Conservation (phyloP, 2,797 vertebrate species). For the Tokudaia tokunoshimensis region DNA sequence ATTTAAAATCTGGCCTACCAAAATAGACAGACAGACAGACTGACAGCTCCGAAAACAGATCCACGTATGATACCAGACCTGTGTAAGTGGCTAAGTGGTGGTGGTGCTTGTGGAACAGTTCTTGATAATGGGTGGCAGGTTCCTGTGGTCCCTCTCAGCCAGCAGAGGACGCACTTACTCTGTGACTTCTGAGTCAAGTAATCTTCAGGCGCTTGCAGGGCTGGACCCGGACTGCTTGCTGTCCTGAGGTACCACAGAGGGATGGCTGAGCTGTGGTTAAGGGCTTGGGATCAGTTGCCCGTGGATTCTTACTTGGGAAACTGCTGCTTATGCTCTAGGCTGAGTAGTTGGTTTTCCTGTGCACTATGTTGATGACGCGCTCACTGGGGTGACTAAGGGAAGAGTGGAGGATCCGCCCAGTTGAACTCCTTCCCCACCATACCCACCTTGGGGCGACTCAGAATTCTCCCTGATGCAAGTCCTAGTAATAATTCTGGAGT, state of each 20-base stretch:
- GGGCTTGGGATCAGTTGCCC: rapidly evolving
- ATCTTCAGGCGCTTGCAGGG: background rate
- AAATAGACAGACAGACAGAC: background rate
- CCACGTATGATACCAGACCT: background rate
- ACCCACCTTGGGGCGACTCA: no score
- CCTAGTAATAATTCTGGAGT: background rate
- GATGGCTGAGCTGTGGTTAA: background rate
- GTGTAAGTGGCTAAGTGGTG: background rate
- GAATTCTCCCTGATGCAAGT: background rate
- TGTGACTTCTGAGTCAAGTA: background rate
- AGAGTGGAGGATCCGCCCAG: background rate
- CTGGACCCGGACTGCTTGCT: background rate
- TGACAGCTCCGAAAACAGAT: background rate
- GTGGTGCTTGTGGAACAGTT: background rate
- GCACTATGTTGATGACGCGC: constrained; percentile 77
- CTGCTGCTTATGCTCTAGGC: background rate
- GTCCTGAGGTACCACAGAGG: background rate
- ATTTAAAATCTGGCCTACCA: background rate
- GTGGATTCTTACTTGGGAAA: background rate
- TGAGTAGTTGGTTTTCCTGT: background rate
- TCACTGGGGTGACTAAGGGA: constrained; percentile 89
- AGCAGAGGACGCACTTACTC: background rate
- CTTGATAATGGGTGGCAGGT: no score
- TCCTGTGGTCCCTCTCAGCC: background rate
- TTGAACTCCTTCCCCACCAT: rapidly evolving